Evolutionary conservation across 1,140 invertebrate species (phyloP).

Genomic region (Aporrectodea caliginosa): DNA sequence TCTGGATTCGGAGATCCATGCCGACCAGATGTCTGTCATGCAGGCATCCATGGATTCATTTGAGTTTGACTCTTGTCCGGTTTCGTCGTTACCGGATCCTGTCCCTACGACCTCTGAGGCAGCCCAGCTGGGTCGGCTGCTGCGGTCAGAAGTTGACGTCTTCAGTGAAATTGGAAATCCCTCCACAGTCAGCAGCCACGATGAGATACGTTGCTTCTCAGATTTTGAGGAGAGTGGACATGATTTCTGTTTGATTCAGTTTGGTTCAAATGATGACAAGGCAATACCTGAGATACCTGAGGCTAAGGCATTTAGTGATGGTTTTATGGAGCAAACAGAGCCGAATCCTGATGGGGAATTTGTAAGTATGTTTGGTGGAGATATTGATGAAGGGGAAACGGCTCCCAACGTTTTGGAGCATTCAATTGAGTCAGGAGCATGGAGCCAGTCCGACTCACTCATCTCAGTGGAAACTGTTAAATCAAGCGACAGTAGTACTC

Average conservation of each 20-base stretch:
- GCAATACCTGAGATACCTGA: no score
- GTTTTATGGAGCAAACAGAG: no score
- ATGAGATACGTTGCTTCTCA: background rate
- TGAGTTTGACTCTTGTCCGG: conserved; percentile 25
- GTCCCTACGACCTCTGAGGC: conserved; percentile 12
- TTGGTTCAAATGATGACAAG: no score
- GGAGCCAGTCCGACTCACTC: conserved; percentile 31
- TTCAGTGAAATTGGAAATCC: conserved; percentile 56
- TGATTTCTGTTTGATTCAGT: no score
- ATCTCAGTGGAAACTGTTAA: conserved; percentile 29
- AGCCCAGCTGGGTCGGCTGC: conserved; percentile 36
- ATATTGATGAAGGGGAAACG: no score
- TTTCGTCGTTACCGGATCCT: conserved; percentile 17
- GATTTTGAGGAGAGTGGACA: conserved; percentile 26
- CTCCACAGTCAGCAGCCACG: conserved; percentile 29
- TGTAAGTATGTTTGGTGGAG: no score
- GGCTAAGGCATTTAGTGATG: no score
- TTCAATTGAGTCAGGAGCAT: conserved; percentile 45
- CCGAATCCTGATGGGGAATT: no score
- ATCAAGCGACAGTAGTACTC: conserved; percentile 18
- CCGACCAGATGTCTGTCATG: conserved; percentile 35
- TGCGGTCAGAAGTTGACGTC: conserved; percentile 46
- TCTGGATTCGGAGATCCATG: conserved; percentile 45
- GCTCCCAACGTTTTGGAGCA: no score
- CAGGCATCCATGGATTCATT: conserved; percentile 31